Evolutionary conservation across 2,888 invertebrate genomes (phyloP), one percentile per base, ranked within the genome.

Genomic region (Aphodius granarius): DNA sequence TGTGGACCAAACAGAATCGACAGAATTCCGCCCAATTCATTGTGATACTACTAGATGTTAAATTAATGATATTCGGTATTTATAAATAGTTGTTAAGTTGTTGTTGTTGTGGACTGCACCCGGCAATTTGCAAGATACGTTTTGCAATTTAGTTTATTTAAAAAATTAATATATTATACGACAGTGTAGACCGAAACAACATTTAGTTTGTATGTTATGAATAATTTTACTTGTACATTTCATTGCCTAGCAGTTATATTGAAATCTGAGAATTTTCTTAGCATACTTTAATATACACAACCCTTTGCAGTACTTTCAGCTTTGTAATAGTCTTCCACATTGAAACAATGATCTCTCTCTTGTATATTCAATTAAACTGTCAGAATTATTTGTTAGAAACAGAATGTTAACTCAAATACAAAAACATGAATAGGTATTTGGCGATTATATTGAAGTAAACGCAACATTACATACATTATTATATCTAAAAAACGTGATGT

Each of bases 41-140:
- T 76, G 76, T 76, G 76, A 76, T 76, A 76, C 73, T 73, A 73
- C 17, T 76, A 76, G 76, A 73, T 73, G 70, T 23, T 76, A 73
- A 76, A 76, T 75, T 72, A 63, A 74, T 22, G 43, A 43, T 43
- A 43, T 43, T 43, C 43, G 43, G 43, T 43, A 43, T 43, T 43
- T 43, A 43, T 43, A 43, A 43, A 43, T 43, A 43, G 43, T 43
- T 43, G 43, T 43, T 43, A 43, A 43, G 43, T 43, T 3, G 2
- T 43, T 6, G 6, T 43, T 43, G 6, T 9, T 6, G 43, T 13
- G 6, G 43, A 13, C 43, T 43, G 43, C 43, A 43, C 4, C 13
- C 13, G 43, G 43, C 13, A 9, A 43, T 43, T 43, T 43, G 43
- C 43, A 13, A 43, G 2, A 43, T 9, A 43, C 43, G 43, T 43